Percentiles rank a stretch among this genome's conserved stretches.
Evolutionary conservation across 2,888 invertebrate species (phyloP).

Genomic region (Cephus sareptanus): DNA sequence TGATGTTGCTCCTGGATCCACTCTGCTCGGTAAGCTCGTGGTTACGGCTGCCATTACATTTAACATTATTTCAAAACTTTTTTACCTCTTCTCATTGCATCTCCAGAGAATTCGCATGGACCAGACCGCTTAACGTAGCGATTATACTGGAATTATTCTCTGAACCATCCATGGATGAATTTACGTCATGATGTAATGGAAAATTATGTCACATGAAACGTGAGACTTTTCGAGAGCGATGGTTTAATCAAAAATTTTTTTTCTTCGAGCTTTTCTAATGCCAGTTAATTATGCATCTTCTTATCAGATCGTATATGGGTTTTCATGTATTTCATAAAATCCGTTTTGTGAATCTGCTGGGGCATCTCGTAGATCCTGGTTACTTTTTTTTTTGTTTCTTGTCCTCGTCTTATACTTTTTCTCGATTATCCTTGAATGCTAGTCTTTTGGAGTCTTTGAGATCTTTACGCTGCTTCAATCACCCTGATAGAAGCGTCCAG

Average conservation of each 20-base stretch:
- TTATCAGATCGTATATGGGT: not conserved
- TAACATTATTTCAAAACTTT: conserved; percentile 39
- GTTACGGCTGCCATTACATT: conserved; percentile 59
- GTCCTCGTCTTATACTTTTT: not conserved
- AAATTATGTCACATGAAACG: not conserved
- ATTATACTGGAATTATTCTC: not conserved
- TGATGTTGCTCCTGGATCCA: conserved; percentile 43
- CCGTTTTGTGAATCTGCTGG: not conserved
- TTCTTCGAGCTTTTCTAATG: not conserved
- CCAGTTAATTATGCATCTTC: not conserved
- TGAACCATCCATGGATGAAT: not conserved
- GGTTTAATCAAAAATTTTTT: not conserved
- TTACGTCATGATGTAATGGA: not conserved
- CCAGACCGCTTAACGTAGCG: not conserved
- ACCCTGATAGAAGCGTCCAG: not conserved
- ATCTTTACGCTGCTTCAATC: not conserved
- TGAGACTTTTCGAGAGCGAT: not conserved
- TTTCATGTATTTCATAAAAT: not conserved
- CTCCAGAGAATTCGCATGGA: not conserved
- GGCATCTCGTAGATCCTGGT: not conserved
- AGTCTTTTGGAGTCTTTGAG: not conserved
- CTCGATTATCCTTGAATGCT: not conserved
- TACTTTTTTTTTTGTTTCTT: not conserved
- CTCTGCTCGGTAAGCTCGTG: conserved; percentile 51
- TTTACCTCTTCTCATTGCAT: not conserved